Evolutionary conservation across 2,113 vertebrate genomes (phyloP), one percentile per base, ranked within the genome.

Genomic region (Channa argus): DNA sequence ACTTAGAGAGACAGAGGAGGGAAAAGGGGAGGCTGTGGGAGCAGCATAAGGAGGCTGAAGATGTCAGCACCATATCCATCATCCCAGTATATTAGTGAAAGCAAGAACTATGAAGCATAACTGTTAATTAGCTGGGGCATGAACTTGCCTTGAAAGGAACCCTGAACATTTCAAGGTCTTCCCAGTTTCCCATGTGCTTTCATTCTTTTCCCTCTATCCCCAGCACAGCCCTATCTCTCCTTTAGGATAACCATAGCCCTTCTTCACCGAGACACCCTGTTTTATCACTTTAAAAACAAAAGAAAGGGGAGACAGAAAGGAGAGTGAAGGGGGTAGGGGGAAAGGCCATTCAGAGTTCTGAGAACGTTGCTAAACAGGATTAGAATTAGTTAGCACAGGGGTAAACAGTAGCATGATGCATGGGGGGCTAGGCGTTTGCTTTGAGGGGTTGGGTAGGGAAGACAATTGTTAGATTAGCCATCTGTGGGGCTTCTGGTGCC

Each of bases 401-500:
- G 93, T 92, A 92, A 94, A 93, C 89, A 92, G 86, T 81, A 86
- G 84, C 86, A 78, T 12, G 83, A 80, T 90, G 87, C 89, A 92
- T 91, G 88, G 87, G 84, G 84, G 89, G 79, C 79, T 74, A 52
- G 77, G 74, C 88, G 91, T 88, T 90, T 86, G 82, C 71, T 80
- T 49, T 5, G 74, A 89, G 79, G 86, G 83, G 50, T 72, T 62
- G 84, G 80, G 41, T 77, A 63, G 71, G 43, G 79, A 91, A 93
- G 89, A 94, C 92, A 94, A 94, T 92, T 78, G 88, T 74, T 94
- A 94, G 94, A 94, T 95, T 94, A 95, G 93, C 93, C 91, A 94
- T 94, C 94, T 95, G 92, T 91, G 91, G 83, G 85, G 85, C 90
- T 92, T 88, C 88, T 88, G 92, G 86, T 91, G 90, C 83, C 87